Conservation (phyloP, 2,113 vertebrate species). For the Corvus hawaiiensis region DNA sequence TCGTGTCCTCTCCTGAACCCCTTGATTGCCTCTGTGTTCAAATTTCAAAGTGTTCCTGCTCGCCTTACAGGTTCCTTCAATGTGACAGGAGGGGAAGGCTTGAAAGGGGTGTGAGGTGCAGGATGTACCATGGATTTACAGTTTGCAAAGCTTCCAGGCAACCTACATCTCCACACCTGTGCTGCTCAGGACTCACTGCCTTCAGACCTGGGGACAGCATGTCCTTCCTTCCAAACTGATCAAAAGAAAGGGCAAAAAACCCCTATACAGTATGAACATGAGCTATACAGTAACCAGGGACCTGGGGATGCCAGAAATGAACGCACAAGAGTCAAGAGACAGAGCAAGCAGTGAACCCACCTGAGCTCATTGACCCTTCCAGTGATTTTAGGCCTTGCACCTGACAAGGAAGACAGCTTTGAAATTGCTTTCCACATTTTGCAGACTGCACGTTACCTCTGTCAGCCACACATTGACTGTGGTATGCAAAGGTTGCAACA, state of each 20-base stretch:
- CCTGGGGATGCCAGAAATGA: background rate
- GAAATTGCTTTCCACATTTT: background rate
- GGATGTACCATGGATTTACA: background rate
- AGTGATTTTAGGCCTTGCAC: background rate
- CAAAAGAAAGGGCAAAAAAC: background rate
- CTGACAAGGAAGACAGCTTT: background rate
- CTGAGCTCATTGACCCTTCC: background rate
- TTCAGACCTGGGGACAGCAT: background rate
- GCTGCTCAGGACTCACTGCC: background rate
- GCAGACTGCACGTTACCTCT: rapidly evolving
- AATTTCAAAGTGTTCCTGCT: background rate
- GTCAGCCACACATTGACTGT: background rate
- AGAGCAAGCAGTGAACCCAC: background rate
- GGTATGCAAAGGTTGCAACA: background rate
- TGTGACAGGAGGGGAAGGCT: background rate
- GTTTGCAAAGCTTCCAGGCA: background rate
- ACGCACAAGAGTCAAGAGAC: rapidly evolving
- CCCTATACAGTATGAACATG: background rate
- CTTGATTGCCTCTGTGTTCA: background rate
- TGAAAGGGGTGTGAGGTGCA: background rate
- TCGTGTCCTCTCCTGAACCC: background rate
- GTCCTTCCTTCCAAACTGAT: background rate
- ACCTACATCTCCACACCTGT: no score
- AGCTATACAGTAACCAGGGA: background rate
- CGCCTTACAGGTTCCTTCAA: background rate